These are phyloP conservation scores for Bibio marci DNA, from an alignment of 2,888 invertebrate genomes.

Conservation along the genomic window DNA sequence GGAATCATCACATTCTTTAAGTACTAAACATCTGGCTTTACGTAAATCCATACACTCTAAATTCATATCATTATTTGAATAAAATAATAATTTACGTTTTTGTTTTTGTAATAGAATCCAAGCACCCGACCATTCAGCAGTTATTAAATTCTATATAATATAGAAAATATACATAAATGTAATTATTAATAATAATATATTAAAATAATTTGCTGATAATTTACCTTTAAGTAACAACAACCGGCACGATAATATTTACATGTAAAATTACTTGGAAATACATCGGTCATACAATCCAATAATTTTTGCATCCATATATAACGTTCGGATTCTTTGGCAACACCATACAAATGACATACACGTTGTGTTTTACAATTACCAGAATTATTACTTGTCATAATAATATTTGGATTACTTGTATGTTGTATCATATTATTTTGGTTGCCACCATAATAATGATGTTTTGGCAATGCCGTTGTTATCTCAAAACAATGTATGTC, in stretches of 20 bases:
- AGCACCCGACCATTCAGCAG: slow-evolving; percentile 59
- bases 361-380: slow-evolving; percentile 25
- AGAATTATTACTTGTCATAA: slow-evolving; percentile 21
- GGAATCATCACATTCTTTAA: slow-evolving; percentile 44
- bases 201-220: too few relatives aligned
- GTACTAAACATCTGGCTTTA: slow-evolving; percentile 60
- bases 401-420: slow-evolving; percentile 22
- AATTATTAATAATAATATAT: too few relatives aligned
- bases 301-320: slow-evolving; percentile 63
- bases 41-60: slow-evolving; percentile 54
- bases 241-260: slow-evolving; percentile 58
- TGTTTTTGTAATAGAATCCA: slow-evolving; percentile 61
- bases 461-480: slow-evolving; percentile 24
- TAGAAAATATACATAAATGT: too few relatives aligned
- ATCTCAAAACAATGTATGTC: slow-evolving; percentile 29
- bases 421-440: slow-evolving; percentile 1
- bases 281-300: slow-evolving; percentile 50
- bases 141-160: slow-evolving; percentile 43
- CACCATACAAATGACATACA: slow-evolving; percentile 27
- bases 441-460: slow-evolving; percentile 12
- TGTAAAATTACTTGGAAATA: slow-evolving; percentile 48
- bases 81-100: slow-evolving; percentile 33
- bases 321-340: slow-evolving; percentile 26
- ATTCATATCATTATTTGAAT: slow-evolving; percentile 25
- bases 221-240: slow-evolving; percentile 62